phyloP scores from a whole-genome alignment of 2,888 invertebrate species.

The Drosophila gaucha region DNA sequence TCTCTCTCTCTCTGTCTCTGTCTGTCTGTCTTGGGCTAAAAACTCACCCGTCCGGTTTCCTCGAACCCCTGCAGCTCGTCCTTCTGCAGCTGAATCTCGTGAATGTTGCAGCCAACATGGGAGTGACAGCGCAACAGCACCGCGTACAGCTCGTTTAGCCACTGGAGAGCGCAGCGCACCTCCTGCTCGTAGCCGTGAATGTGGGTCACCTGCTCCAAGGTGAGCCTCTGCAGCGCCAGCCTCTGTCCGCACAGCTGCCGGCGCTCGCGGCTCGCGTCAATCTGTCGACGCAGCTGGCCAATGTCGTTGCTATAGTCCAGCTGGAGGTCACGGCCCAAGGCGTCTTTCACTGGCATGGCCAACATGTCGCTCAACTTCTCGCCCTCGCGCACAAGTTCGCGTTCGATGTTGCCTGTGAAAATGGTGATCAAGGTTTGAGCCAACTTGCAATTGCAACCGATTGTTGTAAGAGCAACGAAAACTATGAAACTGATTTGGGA shows the following conservation, averaged over 20 bases:
- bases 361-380: conserved; percentile 91
- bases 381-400: conserved; percentile 89
- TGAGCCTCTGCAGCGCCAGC: conserved; percentile 90
- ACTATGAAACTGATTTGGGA: neutral
- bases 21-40: no score
- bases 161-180: conserved; percentile 90
- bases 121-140: conserved; percentile 89
- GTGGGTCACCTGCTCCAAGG: conserved; percentile 91
- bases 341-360: conserved; percentile 92
- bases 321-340: conserved; percentile 89
- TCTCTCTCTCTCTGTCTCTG: neutral
- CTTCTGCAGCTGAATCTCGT: conserved; percentile 91
- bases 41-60: conserved; percentile 90
- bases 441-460: conserved; percentile 18
- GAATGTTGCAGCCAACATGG: conserved; percentile 90
- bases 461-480: conserved; percentile 10
- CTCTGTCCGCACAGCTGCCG: conserved; percentile 90
- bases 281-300: conserved; percentile 89
- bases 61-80: conserved; percentile 91
- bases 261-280: conserved; percentile 89
- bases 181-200: conserved; percentile 91
- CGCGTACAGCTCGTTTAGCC: conserved; percentile 91
- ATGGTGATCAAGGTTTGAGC: conserved; percentile 5
- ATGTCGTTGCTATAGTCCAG: conserved; percentile 90
- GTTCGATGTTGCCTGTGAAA: conserved; percentile 87